phyloP scores from a whole-genome alignment of 2,113 vertebrate genomes.

The Arvicanthis niloticus region DNA sequence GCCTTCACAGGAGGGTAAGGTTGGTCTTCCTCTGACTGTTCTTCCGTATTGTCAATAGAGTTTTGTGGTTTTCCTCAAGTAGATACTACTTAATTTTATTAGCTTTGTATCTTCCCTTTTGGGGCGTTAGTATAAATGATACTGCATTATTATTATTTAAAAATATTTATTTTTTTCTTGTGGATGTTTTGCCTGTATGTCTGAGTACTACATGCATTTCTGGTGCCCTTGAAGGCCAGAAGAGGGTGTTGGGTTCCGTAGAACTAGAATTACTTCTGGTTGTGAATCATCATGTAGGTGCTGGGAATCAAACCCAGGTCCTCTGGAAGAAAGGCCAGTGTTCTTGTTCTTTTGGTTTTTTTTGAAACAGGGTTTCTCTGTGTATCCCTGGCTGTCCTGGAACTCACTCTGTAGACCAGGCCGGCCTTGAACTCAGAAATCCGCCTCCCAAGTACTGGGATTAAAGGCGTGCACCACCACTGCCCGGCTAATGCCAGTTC shows the following conservation, averaged over 20 bases:
- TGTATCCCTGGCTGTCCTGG: too few relatives aligned
- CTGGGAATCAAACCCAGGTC: background rate
- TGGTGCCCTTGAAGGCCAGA: background rate
- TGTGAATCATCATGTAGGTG: background rate
- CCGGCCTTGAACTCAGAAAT: too few relatives aligned
- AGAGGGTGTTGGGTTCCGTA: background rate
- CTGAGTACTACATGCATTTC: background rate
- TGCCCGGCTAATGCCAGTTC: too few relatives aligned
- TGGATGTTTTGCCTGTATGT: background rate
- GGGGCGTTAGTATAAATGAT: background rate
- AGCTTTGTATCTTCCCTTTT: background rate
- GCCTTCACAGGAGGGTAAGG: background rate
- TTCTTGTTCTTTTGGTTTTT: background rate
- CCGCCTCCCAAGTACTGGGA: too few relatives aligned
- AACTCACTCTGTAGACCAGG: too few relatives aligned
- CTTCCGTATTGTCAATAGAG: background rate
- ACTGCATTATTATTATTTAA: too few relatives aligned
- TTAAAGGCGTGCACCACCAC: too few relatives aligned
- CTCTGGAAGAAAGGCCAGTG: background rate
- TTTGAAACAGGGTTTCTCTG: too few relatives aligned
- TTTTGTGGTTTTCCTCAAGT: background rate
- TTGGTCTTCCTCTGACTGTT: background rate
- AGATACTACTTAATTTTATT: background rate
- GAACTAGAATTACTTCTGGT: background rate
- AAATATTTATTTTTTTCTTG: background rate